phyloP scores from a whole-genome alignment of 2,113 vertebrate species.

The Danionella cerebrum region DNA sequence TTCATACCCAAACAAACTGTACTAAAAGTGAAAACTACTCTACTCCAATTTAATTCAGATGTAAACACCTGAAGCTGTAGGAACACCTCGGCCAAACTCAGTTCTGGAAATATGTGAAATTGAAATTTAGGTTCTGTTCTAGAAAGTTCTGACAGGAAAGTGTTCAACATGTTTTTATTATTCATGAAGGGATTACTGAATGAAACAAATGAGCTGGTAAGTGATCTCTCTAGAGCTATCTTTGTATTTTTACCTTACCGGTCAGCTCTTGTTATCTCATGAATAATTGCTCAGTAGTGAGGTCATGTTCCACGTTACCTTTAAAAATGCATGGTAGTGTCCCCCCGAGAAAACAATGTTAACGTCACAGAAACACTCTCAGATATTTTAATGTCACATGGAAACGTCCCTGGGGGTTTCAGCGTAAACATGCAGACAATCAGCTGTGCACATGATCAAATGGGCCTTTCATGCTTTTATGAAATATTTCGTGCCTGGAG shows the following conservation, averaged over 20 bases:
- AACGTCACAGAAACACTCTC: not conserved
- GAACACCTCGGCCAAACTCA: too few relatives aligned
- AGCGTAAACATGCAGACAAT: not conserved
- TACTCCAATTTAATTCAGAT: too few relatives aligned
- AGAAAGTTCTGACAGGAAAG: not conserved
- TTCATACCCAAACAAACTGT: too few relatives aligned
- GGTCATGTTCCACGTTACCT: not conserved
- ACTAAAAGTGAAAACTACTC: too few relatives aligned
- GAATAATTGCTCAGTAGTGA: not conserved
- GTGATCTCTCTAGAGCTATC: conserved; percentile 16
- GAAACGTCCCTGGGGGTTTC: not conserved
- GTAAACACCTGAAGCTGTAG: too few relatives aligned
- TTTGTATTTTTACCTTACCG: conserved; percentile 4
- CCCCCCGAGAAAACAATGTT: not conserved
- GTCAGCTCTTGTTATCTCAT: not conserved
- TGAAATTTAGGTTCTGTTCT: not conserved
- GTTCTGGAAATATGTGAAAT: too few relatives aligned
- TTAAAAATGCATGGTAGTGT: not conserved
- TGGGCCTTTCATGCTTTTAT: not conserved
- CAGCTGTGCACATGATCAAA: not conserved
- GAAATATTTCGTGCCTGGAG: not conserved
- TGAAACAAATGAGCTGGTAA: not conserved
- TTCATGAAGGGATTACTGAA: conserved; percentile 34
- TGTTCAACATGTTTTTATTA: conserved; percentile 23
- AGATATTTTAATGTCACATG: not conserved